Evolutionary conservation across 2,888 invertebrate genomes (phyloP).

Genomic region (Aphelenchoides bicaudatus): DNA sequence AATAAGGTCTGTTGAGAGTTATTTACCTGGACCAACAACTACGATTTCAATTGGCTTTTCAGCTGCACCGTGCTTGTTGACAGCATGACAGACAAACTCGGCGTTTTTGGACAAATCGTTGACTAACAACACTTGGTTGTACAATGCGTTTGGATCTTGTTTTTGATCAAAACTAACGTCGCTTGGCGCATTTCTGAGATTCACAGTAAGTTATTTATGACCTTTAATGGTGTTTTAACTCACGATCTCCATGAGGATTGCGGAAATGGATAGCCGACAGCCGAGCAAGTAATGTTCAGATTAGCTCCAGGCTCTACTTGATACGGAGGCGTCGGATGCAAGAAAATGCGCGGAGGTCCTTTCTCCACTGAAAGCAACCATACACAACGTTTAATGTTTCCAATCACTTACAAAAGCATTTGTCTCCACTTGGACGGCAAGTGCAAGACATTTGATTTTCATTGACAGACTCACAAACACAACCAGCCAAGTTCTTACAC

Average conservation of each 20-base stretch:
- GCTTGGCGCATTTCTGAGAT: conserved; percentile 35
- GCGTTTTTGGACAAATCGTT: conserved; percentile 53
- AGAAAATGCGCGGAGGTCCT: conserved; percentile 55
- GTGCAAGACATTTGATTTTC: conserved; percentile 51
- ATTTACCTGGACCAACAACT: conserved; percentile 41
- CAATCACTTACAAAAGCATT: conserved; percentile 45
- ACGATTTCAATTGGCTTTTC: conserved; percentile 48
- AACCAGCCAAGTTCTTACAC: conserved; percentile 54
- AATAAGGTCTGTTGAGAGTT: background rate
- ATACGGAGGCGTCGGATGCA: conserved; percentile 54
- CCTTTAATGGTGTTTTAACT: conserved; percentile 20
- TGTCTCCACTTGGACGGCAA: conserved; percentile 44
- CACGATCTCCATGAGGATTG: conserved; percentile 55
- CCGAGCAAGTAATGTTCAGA: conserved; percentile 57
- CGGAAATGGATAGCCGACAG: conserved; percentile 58
- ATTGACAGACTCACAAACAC: conserved; percentile 50
- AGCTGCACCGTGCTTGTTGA: conserved; percentile 45
- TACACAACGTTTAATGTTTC: background rate
- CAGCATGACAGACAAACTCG: conserved; percentile 55
- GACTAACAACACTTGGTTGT: conserved; percentile 49
- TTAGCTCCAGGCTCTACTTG: conserved; percentile 57
- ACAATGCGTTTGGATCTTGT: conserved; percentile 25
- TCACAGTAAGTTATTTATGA: background rate
- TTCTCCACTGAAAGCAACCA: conserved; percentile 40
- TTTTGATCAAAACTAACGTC: conserved; percentile 26